Evolutionary conservation across 2,113 vertebrate species (phyloP).

Genomic region (Glaucomys volans): DNA sequence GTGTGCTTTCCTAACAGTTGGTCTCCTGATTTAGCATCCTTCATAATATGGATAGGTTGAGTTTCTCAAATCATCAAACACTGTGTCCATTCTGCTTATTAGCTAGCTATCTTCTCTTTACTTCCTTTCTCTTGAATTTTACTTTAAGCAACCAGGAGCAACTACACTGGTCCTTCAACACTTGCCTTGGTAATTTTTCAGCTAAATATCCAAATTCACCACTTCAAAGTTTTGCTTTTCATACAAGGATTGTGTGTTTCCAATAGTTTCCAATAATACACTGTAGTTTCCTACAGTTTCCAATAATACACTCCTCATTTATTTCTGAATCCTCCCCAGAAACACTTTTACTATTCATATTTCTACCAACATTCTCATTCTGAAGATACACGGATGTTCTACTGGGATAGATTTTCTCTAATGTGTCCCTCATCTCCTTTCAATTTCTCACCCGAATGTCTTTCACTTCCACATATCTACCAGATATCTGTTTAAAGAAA

Average conservation of each 20-base stretch:
- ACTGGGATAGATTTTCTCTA: background rate
- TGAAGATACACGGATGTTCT: background rate
- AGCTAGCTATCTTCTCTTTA: background rate
- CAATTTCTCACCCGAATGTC: background rate
- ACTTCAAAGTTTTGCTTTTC: background rate
- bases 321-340: background rate
- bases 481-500: background rate
- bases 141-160: background rate
- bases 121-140: background rate
- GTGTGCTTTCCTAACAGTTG: background rate
- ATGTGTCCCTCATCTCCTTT: background rate
- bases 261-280: background rate
- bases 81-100: background rate
- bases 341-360: background rate
- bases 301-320: background rate
- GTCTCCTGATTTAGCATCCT: background rate
- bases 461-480: background rate
- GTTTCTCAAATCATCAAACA: background rate
- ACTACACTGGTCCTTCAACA: background rate
- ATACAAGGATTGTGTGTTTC: background rate
- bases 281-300: background rate
- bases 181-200: background rate
- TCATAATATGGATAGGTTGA: background rate
- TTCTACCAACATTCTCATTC: background rate
- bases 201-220: background rate